A percentile compares a stretch with the other conserved stretches of the same genome.
Conservation (phyloP, 2,888 invertebrate genomes). For the Drosophila putrida region DNA sequence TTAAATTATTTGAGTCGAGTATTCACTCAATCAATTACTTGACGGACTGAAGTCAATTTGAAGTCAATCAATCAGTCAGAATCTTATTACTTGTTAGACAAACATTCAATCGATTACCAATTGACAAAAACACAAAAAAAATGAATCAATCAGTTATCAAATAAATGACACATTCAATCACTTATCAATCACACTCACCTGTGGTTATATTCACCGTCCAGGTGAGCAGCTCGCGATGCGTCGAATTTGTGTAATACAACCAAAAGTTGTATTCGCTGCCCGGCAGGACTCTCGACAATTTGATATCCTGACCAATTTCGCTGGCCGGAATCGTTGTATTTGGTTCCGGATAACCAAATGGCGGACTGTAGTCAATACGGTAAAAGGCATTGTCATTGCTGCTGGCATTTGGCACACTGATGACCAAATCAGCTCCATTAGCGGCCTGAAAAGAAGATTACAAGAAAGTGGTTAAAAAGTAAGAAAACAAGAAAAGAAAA, state of each 20-base stretch:
- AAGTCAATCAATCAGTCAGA: too few relatives aligned
- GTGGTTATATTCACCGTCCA: slow-evolving; percentile 97
- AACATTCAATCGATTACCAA: background rate
- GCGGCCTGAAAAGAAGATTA: slow-evolving; percentile 82
- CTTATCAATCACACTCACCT: slow-evolving; percentile 86
- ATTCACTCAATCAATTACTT: too few relatives aligned
- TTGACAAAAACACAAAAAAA: background rate
- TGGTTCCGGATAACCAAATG: slow-evolving; percentile 93
- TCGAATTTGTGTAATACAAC: slow-evolving; percentile 95
- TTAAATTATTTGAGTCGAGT: too few relatives aligned
- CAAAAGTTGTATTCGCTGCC: slow-evolving; percentile 97
- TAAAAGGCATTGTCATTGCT: slow-evolving; percentile 91
- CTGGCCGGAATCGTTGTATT: slow-evolving; percentile 94
- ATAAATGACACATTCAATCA: background rate
- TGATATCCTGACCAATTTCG: slow-evolving; percentile 93
- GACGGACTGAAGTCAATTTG: too few relatives aligned
- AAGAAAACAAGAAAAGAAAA: too few relatives aligned
- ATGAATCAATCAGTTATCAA: background rate
- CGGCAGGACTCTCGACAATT: slow-evolving; percentile 93
- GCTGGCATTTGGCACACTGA: slow-evolving; percentile 94
- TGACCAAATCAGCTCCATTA: slow-evolving; percentile 92
- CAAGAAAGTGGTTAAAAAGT: slow-evolving; percentile 3
- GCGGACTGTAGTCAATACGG: slow-evolving; percentile 94
- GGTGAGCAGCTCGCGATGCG: slow-evolving; percentile 92
- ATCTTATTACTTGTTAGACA: background rate